Conservation (phyloP, 1,140 invertebrate genomes). For the Akabosia matsudoensis region DNA sequence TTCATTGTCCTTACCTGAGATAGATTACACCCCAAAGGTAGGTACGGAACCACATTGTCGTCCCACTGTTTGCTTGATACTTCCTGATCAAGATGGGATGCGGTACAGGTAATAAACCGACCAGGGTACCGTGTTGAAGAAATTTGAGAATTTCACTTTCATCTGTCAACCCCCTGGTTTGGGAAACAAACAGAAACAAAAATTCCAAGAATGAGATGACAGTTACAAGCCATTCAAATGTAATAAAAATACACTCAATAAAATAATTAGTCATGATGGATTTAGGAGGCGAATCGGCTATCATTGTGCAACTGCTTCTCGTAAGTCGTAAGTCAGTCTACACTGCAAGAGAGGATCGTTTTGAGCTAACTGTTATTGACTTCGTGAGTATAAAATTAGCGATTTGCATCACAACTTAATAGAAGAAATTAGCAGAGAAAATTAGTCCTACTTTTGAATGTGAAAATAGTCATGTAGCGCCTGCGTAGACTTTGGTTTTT, state of each 20-base stretch:
- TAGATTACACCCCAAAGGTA: constrained; percentile 99
- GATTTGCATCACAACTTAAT: background rate
- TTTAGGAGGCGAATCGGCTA: too few relatives aligned
- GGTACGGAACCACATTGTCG: constrained; percentile 97
- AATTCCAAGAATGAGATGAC: too few relatives aligned
- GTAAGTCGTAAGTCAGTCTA: background rate
- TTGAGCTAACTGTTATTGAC: background rate
- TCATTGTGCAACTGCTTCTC: too few relatives aligned
- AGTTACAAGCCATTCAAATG: too few relatives aligned
- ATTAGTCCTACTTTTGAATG: constrained; percentile 13
- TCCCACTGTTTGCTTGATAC: constrained; percentile 97
- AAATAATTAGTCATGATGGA: too few relatives aligned
- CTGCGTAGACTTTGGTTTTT: too few relatives aligned
- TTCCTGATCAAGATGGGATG: constrained; percentile 98
- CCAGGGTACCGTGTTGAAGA: constrained; percentile 96
- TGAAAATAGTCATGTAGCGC: background rate
- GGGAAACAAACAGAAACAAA: background rate
- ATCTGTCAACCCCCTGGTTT: constrained; percentile 87
- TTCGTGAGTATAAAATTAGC: constrained; percentile 14
- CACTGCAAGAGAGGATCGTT: background rate
- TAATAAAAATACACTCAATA: too few relatives aligned
- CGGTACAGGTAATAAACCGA: constrained; percentile 94
- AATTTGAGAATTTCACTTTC: constrained; percentile 99
- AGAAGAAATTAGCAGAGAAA: constrained; percentile 23
- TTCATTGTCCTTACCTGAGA: constrained; percentile 64